Evolutionary conservation across 2,797 vertebrate genomes (phyloP).

Genomic region (Chelmon rostratus): DNA sequence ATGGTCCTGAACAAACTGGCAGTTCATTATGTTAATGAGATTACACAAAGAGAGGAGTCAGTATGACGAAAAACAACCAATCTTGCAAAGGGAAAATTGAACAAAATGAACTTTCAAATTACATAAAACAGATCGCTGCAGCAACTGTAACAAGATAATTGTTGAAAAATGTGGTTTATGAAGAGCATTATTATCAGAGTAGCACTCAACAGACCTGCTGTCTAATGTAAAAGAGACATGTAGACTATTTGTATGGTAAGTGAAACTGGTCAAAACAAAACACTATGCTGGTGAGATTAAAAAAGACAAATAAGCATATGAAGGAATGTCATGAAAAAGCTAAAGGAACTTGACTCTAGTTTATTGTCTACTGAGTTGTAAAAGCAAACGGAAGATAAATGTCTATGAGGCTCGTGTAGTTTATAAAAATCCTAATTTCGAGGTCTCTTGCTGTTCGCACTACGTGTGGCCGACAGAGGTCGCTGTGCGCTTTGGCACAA

Average conservation of each 20-base stretch:
- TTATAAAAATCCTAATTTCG: background rate
- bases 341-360: background rate
- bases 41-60: background rate
- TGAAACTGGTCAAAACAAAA: background rate
- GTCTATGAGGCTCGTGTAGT: background rate
- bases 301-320: background rate
- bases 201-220: background rate
- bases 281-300: background rate
- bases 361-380: background rate
- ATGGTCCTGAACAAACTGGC: background rate
- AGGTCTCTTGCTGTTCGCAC: background rate
- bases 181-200: background rate
- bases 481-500: slow-evolving; percentile 35
- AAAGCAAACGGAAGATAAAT: background rate
- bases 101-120: background rate
- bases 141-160: too few species aligned
- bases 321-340: background rate
- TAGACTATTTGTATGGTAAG: background rate
- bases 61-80: background rate
- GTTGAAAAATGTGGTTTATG: background rate
- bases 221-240: background rate
- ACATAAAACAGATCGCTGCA: background rate
- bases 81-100: background rate
- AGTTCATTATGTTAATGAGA: background rate
- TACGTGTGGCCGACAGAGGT: slow-evolving; percentile 54